Conservation (phyloP, 2,888 invertebrate genomes). For the Ochlodes sylvanus region DNA sequence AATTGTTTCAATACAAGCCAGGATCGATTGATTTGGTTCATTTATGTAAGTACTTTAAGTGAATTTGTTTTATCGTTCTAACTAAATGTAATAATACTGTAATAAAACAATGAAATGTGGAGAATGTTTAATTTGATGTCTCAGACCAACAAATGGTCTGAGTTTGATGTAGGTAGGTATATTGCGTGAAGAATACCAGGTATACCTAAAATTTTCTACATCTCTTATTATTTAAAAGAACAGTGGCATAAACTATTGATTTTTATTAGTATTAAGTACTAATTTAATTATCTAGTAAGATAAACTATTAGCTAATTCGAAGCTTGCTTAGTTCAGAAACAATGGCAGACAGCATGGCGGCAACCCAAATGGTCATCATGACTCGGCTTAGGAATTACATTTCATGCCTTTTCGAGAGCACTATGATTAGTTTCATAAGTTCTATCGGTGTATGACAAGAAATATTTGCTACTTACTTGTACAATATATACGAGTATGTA, state of each 20-base stretch:
- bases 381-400: slow-evolving; percentile 23
- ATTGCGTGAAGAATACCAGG: too few relatives aligned
- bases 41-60: background rate
- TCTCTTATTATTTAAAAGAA: too few relatives aligned
- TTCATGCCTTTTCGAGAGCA: slow-evolving; percentile 20
- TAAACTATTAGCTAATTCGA: background rate
- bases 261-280: too few relatives aligned
- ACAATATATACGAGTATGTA: too few relatives aligned
- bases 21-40: background rate
- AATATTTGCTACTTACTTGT: background rate
- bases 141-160: too few relatives aligned
- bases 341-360: slow-evolving; percentile 60
- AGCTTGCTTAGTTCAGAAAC: slow-evolving; percentile 52
- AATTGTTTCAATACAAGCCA: slow-evolving; percentile 4
- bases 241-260: too few relatives aligned
- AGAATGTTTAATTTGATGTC: too few relatives aligned
- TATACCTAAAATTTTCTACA: too few relatives aligned
- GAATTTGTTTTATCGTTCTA: background rate
- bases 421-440: slow-evolving; percentile 4
- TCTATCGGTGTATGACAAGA: background rate
- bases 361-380: slow-evolving; percentile 57
- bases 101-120: too few relatives aligned
- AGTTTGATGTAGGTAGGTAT: too few relatives aligned
- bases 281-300: too few relatives aligned
- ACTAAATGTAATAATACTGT: too few relatives aligned